Evolutionary conservation across 2,888 invertebrate genomes (phyloP), one percentile per base, ranked within the genome.

Genomic region (Ormyrus pomaceus): DNA sequence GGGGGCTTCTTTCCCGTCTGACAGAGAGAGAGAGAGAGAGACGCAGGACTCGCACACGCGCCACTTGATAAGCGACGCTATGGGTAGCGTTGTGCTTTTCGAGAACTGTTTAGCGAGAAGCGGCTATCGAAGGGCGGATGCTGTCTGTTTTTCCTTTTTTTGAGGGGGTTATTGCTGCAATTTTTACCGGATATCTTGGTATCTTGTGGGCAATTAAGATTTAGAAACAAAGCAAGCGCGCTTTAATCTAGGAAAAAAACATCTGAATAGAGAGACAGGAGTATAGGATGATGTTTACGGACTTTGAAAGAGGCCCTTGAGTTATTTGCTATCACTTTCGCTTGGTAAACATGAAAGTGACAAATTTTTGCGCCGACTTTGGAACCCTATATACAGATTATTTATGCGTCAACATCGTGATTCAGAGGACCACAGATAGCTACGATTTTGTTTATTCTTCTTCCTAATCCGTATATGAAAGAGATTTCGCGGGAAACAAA

Each of bases 351-450:
- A 56, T 7, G 45, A 55, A 13, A n/a, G 51, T 34, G 45, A 19
- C 62, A 10, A 62, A 62, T 62, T 62, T 45, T 34, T 45, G 7
- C 11, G 45, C 11, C 0, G 45, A 55, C n/a, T 56, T 66, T n/a
- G n/a, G 46, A 53, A 69, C 5, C 46, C 69, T 45, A 45, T 34
- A 6, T 10, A 5, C 45, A 45, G n/a, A 62, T 6, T n/a, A 66
- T 66, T 11, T 13, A 5, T 69, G 69, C 56, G 56, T 69, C 55
- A 69, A 46, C 53, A 53, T 8, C 11, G n/a, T 45, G 55, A 68
- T n/a, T 56, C 69, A 48, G 56, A 7, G 8, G 69, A 69, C 10
- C 46, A 46, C 48, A 45, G 7, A 56, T 69, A 11, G 56, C 46
- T 56, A 5, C 13, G 1, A 11, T 34, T n/a, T 56, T 69, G 69